Evolutionary conservation across 2,888 invertebrate genomes (phyloP).

Genomic region (Philonicus albiceps): DNA sequence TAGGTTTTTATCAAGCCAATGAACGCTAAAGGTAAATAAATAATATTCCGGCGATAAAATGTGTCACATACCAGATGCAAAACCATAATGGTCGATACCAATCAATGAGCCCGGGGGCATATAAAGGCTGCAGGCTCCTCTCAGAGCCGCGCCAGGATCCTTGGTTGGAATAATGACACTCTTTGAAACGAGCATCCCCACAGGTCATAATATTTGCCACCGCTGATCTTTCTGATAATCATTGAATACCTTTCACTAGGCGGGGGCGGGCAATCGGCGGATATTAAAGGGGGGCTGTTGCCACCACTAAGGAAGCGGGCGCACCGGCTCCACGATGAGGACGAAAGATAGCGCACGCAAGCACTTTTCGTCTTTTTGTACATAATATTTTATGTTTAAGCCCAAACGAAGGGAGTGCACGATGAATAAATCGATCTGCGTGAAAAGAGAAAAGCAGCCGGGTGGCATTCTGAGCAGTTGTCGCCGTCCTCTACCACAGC

Average conservation of each 20-base stretch:
- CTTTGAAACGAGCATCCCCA: conserved; percentile 13
- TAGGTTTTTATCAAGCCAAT: not conserved
- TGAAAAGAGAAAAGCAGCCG: not conserved
- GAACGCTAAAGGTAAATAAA: not conserved
- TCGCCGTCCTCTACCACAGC: not conserved
- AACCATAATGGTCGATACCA: not conserved
- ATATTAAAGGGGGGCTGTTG: not conserved
- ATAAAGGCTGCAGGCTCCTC: not conserved
- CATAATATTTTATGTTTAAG: conserved; percentile 2
- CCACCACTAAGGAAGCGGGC: not conserved
- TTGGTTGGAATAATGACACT: not conserved
- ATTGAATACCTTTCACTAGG: conserved; percentile 10
- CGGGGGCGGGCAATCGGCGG: not conserved
- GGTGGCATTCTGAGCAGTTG: not conserved
- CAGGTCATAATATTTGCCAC: conserved; percentile 28
- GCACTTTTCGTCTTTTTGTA: not conserved
- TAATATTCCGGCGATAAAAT: not conserved
- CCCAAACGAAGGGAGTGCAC: not conserved
- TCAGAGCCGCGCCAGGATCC: not conserved
- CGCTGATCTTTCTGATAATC: conserved; percentile 5
- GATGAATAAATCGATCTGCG: conserved; percentile 18
- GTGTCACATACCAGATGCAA: not conserved
- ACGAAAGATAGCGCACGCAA: conserved; percentile 31
- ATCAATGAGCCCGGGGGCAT: not conserved
- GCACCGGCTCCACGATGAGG: not conserved